A percentile compares a stretch with the other conserved stretches of the same genome.
Conservation (phyloP, 2,797 vertebrate genomes). For the Rhabdophis nuchalis region DNA sequence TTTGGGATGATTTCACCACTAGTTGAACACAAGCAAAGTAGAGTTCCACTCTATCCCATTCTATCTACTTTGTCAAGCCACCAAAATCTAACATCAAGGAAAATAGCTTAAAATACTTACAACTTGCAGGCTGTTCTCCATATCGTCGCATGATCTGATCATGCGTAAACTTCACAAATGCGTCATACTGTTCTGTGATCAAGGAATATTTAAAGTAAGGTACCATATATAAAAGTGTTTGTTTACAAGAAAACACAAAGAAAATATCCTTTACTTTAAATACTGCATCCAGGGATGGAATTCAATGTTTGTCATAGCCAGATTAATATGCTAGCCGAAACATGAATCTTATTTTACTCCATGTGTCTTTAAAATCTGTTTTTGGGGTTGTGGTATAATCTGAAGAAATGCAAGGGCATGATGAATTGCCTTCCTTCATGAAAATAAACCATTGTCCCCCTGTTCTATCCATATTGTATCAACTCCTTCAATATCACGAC, state of each 20-base stretch:
- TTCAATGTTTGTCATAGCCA: background rate
- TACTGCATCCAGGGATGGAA: background rate
- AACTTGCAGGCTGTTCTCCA: slow-evolving; percentile 98
- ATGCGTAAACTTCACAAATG: slow-evolving; percentile 99
- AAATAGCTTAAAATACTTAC: slow-evolving; percentile 76
- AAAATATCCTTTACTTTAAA: background rate
- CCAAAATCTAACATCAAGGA: background rate
- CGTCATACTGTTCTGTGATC: slow-evolving; percentile 92
- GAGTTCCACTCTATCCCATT: background rate
- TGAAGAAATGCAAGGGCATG: background rate
- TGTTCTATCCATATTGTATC: background rate
- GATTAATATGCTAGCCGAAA: background rate
- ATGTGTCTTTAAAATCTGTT: background rate
- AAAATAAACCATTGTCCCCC: background rate
- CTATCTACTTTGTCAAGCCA: background rate
- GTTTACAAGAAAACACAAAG: background rate
- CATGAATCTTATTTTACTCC: background rate
- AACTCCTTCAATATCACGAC: background rate
- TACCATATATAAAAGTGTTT: background rate
- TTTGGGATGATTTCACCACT: background rate
- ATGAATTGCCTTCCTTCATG: background rate
- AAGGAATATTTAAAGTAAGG: slow-evolving; percentile 23
- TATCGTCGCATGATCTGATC: slow-evolving; percentile 98
- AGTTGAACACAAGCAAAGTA: no score
- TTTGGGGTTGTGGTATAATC: background rate